Conservation (phyloP, 1,140 invertebrate species). For the Zaprionus ghesquierei region DNA sequence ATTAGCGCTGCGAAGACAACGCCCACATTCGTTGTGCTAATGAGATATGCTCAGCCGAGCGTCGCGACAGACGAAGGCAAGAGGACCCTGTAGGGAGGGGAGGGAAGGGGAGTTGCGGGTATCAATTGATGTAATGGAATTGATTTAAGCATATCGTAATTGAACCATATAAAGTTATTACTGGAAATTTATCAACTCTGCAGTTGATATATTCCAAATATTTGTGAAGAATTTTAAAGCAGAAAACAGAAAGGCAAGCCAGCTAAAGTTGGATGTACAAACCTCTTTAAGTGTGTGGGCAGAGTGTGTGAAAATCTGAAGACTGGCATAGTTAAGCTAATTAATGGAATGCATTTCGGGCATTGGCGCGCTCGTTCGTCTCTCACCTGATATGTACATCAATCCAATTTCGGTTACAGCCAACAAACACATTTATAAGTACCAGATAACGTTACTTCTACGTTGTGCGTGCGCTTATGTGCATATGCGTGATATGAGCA, state of each 20-base stretch:
- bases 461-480: conserved; percentile 16
- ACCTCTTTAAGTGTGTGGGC: background rate
- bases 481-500: conserved; percentile 18
- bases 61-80: background rate
- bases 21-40: conserved; percentile 70
- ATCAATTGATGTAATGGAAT: conserved; percentile 39
- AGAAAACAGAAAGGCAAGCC: background rate
- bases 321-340: conserved; percentile 13
- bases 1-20: conserved; percentile 70
- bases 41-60: conserved; percentile 36
- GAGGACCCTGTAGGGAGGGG: background rate
- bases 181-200: background rate
- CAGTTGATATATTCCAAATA: too few species aligned
- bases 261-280: background rate
- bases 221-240: background rate
- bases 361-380: conserved; percentile 17
- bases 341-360: conserved; percentile 52
- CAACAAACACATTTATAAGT: conserved; percentile 24
- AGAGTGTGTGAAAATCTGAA: background rate
- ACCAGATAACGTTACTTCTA: conserved; percentile 47
- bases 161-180: conserved; percentile 28
- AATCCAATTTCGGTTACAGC: conserved; percentile 63
- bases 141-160: conserved; percentile 42
- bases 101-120: background rate
- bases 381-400: conserved; percentile 69